These are phyloP conservation scores for Lates calcarifer DNA, from an alignment of 2,113 vertebrate species.

Conservation along the genomic window DNA sequence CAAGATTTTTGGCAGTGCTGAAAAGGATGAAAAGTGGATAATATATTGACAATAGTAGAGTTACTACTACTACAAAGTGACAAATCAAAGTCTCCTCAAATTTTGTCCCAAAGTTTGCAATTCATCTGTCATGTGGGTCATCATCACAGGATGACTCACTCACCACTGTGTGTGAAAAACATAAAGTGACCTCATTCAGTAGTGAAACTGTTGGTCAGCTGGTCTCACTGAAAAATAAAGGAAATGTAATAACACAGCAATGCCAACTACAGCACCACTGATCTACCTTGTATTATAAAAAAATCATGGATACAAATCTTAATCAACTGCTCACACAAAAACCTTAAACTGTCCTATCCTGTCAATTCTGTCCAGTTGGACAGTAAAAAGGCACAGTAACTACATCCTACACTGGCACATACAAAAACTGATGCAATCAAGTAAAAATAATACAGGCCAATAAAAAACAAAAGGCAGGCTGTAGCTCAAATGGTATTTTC, in stretches of 20 bases:
- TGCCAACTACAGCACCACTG: too few relatives aligned
- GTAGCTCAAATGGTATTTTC: constrained; percentile 6
- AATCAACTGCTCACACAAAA: too few relatives aligned
- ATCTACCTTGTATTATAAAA: background rate
- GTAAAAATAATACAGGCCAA: constrained; percentile 4
- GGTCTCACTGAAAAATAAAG: too few relatives aligned
- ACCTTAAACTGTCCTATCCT: background rate
- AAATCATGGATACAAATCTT: too few relatives aligned
- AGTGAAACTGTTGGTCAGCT: background rate
- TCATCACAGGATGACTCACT: too few relatives aligned
- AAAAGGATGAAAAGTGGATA: background rate
- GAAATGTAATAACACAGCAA: background rate
- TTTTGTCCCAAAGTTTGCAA: too few relatives aligned
- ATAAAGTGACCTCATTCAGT: background rate
- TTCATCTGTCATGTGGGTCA: background rate
- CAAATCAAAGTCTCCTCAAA: background rate
- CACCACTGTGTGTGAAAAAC: too few relatives aligned
- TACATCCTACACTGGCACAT: background rate
- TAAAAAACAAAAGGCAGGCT: background rate
- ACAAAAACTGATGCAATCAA: background rate
- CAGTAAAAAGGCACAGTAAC: background rate
- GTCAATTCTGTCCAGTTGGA: background rate
- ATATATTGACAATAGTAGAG: background rate
- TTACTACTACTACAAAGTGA: too few relatives aligned
- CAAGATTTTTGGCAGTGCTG: background rate